phyloP scores from a whole-genome alignment of 1,140 invertebrate genomes.

The Sminthurides bifidus region DNA sequence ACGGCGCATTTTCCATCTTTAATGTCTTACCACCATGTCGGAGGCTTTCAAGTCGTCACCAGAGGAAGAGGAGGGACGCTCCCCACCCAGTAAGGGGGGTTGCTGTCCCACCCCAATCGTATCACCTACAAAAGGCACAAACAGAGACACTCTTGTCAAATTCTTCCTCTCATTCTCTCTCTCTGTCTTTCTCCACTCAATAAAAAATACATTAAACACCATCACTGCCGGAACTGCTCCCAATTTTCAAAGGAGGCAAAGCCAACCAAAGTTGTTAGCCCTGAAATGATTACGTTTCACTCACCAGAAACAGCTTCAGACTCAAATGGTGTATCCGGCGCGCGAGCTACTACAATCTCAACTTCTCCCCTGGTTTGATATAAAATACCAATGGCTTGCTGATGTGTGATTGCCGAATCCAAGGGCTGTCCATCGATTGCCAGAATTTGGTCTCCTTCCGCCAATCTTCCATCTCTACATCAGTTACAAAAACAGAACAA shows the following conservation, averaged over 20 bases:
- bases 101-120: slow-evolving; percentile 31
- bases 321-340: slow-evolving; percentile 27
- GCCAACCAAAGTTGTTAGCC: no score
- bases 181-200: no score
- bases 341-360: slow-evolving; percentile 58
- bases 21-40: slow-evolving; percentile 52
- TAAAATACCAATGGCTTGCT: slow-evolving; percentile 68
- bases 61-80: slow-evolving; percentile 51
- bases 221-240: neutral
- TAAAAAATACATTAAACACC: neutral
- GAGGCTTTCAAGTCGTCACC: slow-evolving; percentile 59
- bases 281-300: no score
- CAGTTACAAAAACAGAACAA: slow-evolving; percentile 35
- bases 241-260: no score
- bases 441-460: slow-evolving; percentile 76
- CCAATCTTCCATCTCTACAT: slow-evolving; percentile 60
- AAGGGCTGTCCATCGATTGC: slow-evolving; percentile 71
- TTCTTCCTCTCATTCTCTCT: neutral
- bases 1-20: neutral
- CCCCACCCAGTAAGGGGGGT: slow-evolving; percentile 38
- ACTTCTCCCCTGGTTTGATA: slow-evolving; percentile 61
- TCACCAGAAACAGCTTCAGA: slow-evolving; percentile 6
- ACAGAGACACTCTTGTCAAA: neutral
- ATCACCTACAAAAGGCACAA: slow-evolving; percentile 8
- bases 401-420: slow-evolving; percentile 65